Conservation (phyloP, 2,888 invertebrate species). For the Protodeltote pygarga region DNA sequence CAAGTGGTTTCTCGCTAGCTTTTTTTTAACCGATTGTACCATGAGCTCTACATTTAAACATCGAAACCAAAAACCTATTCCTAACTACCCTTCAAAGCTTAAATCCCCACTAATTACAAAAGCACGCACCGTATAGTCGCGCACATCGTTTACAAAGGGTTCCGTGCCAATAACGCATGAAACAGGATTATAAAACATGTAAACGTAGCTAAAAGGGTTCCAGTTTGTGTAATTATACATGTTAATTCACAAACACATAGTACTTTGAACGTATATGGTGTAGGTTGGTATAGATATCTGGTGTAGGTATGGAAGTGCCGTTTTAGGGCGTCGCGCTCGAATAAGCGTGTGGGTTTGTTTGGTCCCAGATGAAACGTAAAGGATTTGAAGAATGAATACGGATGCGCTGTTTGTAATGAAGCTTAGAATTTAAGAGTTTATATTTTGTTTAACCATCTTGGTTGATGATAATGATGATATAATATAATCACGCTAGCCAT, state of each 20-base stretch:
- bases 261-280: conserved; percentile 34
- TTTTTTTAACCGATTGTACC: too few relatives aligned
- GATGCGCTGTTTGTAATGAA: too few relatives aligned
- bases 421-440: too few relatives aligned
- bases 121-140: conserved; percentile 59
- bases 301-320: conserved; percentile 7
- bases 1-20: too few relatives aligned
- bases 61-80: conserved; percentile 1
- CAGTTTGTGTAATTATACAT: conserved; percentile 78
- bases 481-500: too few relatives aligned
- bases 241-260: conserved; percentile 72
- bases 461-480: too few relatives aligned
- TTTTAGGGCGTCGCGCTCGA: conserved; percentile 35
- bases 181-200: conserved; percentile 85
- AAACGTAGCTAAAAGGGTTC: conserved; percentile 78
- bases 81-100: conserved; percentile 8
- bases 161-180: conserved; percentile 83
- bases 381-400: conserved; percentile 17
- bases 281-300: conserved; percentile 7
- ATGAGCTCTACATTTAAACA: conserved; percentile 6
- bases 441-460: too few relatives aligned
- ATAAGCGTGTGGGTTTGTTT: conserved; percentile 35
- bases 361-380: conserved; percentile 37
- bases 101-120: conserved; percentile 38
- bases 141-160: conserved; percentile 70